Conservation (phyloP, 2,888 invertebrate species). For the Drosophila koepferae region DNA sequence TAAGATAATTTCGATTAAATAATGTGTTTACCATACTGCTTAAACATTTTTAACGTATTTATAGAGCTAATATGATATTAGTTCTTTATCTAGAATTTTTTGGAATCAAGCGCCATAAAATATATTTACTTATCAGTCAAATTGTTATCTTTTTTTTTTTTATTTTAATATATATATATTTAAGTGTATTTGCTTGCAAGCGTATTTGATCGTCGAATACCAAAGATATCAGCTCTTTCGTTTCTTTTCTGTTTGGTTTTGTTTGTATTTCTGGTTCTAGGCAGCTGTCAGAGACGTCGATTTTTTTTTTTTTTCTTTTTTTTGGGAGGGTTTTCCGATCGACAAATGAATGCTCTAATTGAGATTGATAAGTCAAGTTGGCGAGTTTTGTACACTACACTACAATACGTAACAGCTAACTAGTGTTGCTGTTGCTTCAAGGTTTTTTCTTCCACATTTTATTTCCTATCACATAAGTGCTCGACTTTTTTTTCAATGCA, state of each 20-base stretch:
- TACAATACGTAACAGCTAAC: constrained; percentile 4
- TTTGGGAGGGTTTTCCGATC: background rate
- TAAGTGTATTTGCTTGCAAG: background rate
- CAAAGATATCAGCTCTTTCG: constrained; percentile 2
- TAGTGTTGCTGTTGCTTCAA: constrained; percentile 38
- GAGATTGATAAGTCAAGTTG: constrained; percentile 52
- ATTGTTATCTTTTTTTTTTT: background rate
- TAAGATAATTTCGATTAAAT: background rate
- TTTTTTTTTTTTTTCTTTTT: background rate
- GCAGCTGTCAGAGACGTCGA: constrained; percentile 40
- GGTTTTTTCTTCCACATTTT: constrained; percentile 43
- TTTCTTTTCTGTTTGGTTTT: constrained; percentile 5
- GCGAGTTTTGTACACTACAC: constrained; percentile 5
- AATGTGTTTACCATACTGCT: no score
- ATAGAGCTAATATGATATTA: background rate
- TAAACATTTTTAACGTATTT: background rate
- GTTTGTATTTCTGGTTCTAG: constrained; percentile 59
- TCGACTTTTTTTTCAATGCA: constrained; percentile 32
- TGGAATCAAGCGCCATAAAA: background rate
- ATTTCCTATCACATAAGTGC: constrained; percentile 46
- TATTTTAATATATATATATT: background rate
- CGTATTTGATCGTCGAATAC: constrained; percentile 2
- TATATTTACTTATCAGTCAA: background rate
- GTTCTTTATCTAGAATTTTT: background rate
- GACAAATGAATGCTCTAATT: constrained; percentile 68